A percentile compares a stretch with the other conserved stretches of the same genome.
Evolutionary conservation across 2,797 vertebrate genomes (phyloP).

Genomic region (Leptodactylus fallax): DNA sequence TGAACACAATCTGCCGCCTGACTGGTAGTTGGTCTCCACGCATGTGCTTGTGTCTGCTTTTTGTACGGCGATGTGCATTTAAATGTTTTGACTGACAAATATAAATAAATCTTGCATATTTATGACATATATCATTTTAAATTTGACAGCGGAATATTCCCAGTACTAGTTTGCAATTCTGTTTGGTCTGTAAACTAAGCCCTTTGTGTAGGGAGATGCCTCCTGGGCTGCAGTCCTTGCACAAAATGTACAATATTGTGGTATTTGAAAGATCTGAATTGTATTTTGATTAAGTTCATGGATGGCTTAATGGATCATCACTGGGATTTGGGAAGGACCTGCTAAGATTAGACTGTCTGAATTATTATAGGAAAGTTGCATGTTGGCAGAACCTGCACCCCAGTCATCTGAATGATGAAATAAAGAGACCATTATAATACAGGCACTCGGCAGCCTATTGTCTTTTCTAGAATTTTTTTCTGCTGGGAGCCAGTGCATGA

Average conservation of each 20-base stretch:
- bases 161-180: slow-evolving; percentile 61
- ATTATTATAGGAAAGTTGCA: slow-evolving; percentile 59
- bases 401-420: slow-evolving; percentile 49
- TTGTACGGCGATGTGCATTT: slow-evolving; percentile 52
- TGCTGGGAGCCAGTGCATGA: neutral
- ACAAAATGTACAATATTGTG: slow-evolving; percentile 63
- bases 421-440: slow-evolving; percentile 44
- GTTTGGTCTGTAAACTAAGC: slow-evolving; percentile 64
- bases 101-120: slow-evolving; percentile 65
- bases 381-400: slow-evolving; percentile 48
- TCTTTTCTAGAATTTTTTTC: slow-evolving; percentile 32
- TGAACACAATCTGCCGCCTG: slow-evolving; percentile 28
- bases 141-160: slow-evolving; percentile 64
- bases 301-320: slow-evolving; percentile 65
- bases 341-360: slow-evolving; percentile 60
- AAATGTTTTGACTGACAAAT: slow-evolving; percentile 63
- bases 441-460: slow-evolving; percentile 21
- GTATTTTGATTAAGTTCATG: slow-evolving; percentile 65
- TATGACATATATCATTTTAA: slow-evolving; percentile 65
- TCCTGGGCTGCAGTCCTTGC: slow-evolving; percentile 61
- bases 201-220: slow-evolving; percentile 61
- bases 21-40: slow-evolving; percentile 27
- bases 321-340: slow-evolving; percentile 62
- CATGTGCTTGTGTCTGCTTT: slow-evolving; percentile 51
- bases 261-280: slow-evolving; percentile 64